Evolutionary conservation across 2,113 vertebrate genomes (phyloP).

Genomic region (Salvator merianae): DNA sequence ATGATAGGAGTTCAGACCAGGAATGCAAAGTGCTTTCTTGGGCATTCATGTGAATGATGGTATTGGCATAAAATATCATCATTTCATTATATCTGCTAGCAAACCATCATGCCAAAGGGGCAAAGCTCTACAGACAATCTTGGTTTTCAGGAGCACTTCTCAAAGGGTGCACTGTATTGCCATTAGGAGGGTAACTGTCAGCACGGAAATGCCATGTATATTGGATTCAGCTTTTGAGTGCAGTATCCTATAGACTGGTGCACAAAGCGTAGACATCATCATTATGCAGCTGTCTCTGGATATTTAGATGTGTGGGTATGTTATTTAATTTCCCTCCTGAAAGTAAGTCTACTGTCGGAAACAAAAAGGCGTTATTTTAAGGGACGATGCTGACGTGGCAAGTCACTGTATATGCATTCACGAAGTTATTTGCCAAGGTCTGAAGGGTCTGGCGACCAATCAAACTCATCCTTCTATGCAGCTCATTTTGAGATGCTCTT

Average conservation of each 20-base stretch:
- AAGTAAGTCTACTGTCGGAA: slow-evolving; percentile 14
- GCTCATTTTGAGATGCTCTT: slow-evolving; percentile 54
- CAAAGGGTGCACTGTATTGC: not conserved
- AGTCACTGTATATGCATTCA: slow-evolving; percentile 18
- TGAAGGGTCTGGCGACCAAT: slow-evolving; percentile 43
- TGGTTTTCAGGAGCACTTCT: not conserved
- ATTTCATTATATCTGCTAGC: not conserved
- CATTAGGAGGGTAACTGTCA: not conserved
- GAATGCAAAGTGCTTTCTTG: not conserved
- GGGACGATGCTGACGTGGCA: slow-evolving; percentile 31
- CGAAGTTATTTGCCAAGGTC: slow-evolving; percentile 40
- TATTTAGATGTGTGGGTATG: slow-evolving; percentile 20
- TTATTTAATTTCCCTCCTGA: slow-evolving; percentile 18
- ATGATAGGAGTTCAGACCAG: too few species aligned
- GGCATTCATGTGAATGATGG: not conserved
- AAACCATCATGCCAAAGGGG: not conserved
- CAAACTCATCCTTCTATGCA: slow-evolving; percentile 47
- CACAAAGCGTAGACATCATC: accelerated
- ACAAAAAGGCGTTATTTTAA: slow-evolving; percentile 20
- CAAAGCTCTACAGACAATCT: not conserved
- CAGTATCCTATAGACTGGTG: not conserved
- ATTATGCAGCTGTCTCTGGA: not conserved
- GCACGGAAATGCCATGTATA: not conserved
- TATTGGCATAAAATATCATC: too few species aligned
- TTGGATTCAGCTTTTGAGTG: not conserved